Percentiles rank a stretch among this genome's conserved stretches.
Conservation (phyloP, 2,113 vertebrate species). For the Erythrocercus mccallii region DNA sequence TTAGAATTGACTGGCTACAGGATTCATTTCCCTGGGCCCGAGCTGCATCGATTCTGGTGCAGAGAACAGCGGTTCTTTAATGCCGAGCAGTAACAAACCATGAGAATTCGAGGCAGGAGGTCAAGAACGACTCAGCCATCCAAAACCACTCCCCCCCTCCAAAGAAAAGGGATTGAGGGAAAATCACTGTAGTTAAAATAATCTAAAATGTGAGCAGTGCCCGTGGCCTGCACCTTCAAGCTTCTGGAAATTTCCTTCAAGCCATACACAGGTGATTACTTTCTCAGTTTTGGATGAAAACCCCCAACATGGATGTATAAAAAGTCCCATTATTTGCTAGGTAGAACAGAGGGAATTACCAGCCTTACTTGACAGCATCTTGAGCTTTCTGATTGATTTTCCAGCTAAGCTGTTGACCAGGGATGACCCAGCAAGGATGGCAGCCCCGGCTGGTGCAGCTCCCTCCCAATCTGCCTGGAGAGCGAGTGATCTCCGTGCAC, state of each 20-base stretch:
- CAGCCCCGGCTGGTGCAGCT: not conserved
- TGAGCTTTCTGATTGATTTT: conserved; percentile 1
- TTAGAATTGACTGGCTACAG: conserved; percentile 12
- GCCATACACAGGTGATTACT: not conserved
- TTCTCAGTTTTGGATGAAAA: not conserved
- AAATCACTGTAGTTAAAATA: not conserved
- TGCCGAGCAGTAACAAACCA: not conserved
- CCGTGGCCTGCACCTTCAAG: not conserved
- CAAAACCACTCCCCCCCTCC: not conserved
- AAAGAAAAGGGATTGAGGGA: not conserved
- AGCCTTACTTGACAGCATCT: not conserved
- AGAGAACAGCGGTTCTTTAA: not conserved
- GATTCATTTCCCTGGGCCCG: conserved; percentile 45
- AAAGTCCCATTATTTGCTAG: not conserved
- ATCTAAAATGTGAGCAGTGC: not conserved
- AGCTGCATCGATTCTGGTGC: not conserved
- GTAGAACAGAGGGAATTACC: not conserved
- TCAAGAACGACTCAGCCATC: not conserved
- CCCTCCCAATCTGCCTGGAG: not conserved
- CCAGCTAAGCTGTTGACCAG: not conserved
- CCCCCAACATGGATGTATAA: fast-evolving
- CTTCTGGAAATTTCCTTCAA: not conserved
- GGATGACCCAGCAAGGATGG: not conserved
- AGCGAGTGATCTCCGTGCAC: fast-evolving
- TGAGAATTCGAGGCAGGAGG: not conserved